These are phyloP conservation scores for Uloborus diversus DNA, from an alignment of 1,140 invertebrate genomes.

Conservation along the genomic window DNA sequence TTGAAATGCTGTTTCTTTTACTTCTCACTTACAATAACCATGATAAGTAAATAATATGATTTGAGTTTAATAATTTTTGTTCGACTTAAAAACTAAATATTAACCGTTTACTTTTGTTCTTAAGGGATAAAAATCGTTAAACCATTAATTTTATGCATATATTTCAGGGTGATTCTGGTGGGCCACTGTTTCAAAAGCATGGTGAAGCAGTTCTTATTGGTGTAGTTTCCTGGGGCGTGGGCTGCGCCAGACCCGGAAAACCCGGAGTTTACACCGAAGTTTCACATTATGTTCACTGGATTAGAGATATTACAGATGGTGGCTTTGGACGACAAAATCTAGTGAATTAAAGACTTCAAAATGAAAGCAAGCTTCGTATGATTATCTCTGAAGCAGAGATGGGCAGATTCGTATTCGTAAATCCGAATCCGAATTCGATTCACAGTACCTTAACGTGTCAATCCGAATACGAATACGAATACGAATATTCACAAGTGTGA, in stretches of 20 bases:
- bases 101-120: background rate
- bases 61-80: too few species aligned
- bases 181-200: slow-evolving; percentile 64
- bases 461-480: too few species aligned
- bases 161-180: slow-evolving; percentile 70
- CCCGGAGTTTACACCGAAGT: slow-evolving; percentile 88
- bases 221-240: slow-evolving; percentile 70
- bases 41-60: too few species aligned
- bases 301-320: slow-evolving; percentile 62
- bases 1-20: too few species aligned
- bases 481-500: too few species aligned
- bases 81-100: too few species aligned
- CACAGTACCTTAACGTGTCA: too few species aligned
- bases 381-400: too few species aligned
- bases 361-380: too few species aligned
- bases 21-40: too few species aligned
- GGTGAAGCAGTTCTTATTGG: slow-evolving; percentile 65
- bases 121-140: background rate
- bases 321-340: background rate
- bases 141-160: background rate
- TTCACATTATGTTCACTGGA: slow-evolving; percentile 81
- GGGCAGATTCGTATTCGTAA: too few species aligned
- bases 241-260: slow-evolving; percentile 89
- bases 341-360: background rate
- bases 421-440: too few species aligned